Evolutionary conservation across 2,888 invertebrate genomes (phyloP).

Genomic region (Ochropleura plecta): DNA sequence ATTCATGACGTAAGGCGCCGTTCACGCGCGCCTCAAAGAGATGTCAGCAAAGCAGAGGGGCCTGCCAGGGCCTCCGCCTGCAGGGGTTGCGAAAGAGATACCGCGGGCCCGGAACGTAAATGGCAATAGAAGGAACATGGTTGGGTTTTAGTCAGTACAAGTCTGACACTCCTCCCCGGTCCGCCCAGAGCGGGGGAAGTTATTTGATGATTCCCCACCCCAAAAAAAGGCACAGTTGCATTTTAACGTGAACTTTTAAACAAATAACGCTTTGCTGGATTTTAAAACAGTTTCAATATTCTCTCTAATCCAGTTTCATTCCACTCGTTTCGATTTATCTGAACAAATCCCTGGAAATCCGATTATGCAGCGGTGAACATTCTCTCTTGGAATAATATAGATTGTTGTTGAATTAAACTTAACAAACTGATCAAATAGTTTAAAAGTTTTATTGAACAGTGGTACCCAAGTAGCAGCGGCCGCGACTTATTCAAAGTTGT

Average conservation of each 20-base stretch:
- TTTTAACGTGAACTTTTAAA: slow-evolving; percentile 35
- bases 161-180: too few species aligned
- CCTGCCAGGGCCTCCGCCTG: too few species aligned
- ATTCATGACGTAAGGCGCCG: background rate
- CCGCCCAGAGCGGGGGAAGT: too few species aligned
- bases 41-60: too few species aligned
- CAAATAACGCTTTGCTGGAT: slow-evolving; percentile 47
- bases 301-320: slow-evolving; percentile 52
- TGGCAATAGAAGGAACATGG: too few species aligned
- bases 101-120: too few species aligned
- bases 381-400: slow-evolving; percentile 24
- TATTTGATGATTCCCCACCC: too few species aligned
- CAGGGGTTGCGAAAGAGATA: too few species aligned
- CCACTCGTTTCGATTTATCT: slow-evolving; percentile 49
- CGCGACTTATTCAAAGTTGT: background rate
- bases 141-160: too few species aligned
- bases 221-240: background rate
- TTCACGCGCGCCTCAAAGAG: too few species aligned
- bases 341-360: slow-evolving; percentile 49
- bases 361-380: slow-evolving; percentile 42
- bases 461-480: background rate
- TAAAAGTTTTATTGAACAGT: background rate
- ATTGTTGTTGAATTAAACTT: slow-evolving; percentile 30
- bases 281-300: slow-evolving; percentile 47
- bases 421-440: slow-evolving; percentile 20